Base-by-base conservation (phyloP, 2,888 invertebrate genomes). In the Sinodicranocentrus sp. region DNA sequence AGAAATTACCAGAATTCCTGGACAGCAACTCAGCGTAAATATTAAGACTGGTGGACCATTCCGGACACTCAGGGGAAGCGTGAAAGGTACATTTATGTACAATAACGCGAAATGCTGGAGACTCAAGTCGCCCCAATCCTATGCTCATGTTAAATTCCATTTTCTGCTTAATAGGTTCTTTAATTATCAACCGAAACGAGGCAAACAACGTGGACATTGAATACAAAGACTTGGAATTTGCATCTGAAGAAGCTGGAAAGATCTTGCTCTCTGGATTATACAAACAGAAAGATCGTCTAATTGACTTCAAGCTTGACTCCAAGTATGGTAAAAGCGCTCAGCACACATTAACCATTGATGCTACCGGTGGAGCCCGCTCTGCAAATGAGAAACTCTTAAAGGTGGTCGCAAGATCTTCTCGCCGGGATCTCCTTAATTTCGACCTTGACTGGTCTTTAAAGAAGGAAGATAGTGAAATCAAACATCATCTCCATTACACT, bases 381-480 rank as follows among this genome's bases (percentile, higher is more conserved):
- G 39, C 79, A 1, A 44, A 63, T 15, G 70, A 82, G 33, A 71
- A 54, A 10, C 48, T 85, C 23, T 61, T 85, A 48, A 80, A 82
- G 13, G 17, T 71, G 13, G 57, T 39, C 26, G 79, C 79, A 15
- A 68, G 80, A 2, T 88, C 88, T 0, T 84, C 86, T n/a, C 84
- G 88, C 33, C 78, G 86, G 52, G 65, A 84, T 13, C 70, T 84
- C 54, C 43, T 88, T 8, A 88, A 87, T 75, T 93, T 94, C 90
- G 92, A 92, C 75, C 28, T 94, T 2, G 92, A 93, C 44, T 94
- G 93, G 88, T 93, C 93, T 76, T 90, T 91, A 80, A 91, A 54
- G 23, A 63, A 67, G 6, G 73, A 59, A 6, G 70, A 54, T n/a
- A 61, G 80, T 39, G 61, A 54, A 10, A 70, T 70, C 67, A 63